Percentiles rank a stretch among this genome's conserved stretches.
These are phyloP conservation scores for Apodemia mormo DNA, from an alignment of 2,888 invertebrate genomes.

Conservation along the genomic window DNA sequence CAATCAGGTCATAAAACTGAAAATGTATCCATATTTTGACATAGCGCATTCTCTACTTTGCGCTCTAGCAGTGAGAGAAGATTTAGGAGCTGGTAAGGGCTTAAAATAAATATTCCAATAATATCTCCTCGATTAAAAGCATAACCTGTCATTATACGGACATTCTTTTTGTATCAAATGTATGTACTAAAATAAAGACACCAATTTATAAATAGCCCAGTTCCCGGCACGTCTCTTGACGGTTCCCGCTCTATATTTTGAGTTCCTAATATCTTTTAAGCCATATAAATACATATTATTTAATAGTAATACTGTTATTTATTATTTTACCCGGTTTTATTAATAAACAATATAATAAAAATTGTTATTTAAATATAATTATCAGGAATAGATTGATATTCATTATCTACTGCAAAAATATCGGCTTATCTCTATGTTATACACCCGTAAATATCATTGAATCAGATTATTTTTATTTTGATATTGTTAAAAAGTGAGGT, in stretches of 20 bases:
- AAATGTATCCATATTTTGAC: conserved; percentile 99
- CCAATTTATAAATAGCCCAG: conserved; percentile 71
- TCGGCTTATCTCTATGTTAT: neutral
- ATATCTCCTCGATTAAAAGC: conserved; percentile 29
- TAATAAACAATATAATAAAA: neutral
- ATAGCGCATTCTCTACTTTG: conserved; percentile 97
- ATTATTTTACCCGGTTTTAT: neutral
- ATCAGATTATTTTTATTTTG: conserved; percentile 2
- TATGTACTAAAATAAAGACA: conserved; percentile 68
- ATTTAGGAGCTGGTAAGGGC: conserved; percentile 92
- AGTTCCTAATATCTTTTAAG: neutral
- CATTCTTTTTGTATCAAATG: conserved; percentile 32
- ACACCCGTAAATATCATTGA: too few species aligned
- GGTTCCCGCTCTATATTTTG: conserved; percentile 9
- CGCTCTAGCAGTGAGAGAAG: conserved; percentile 97
- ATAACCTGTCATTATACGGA: conserved; percentile 2
- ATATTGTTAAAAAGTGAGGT: conserved; percentile 31
- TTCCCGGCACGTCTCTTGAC: conserved; percentile 49
- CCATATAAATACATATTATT: neutral
- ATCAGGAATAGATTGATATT: neutral
- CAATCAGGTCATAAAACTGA: conserved; percentile 98
- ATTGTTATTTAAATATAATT: neutral
- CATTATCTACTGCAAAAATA: neutral
- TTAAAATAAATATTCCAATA: conserved; percentile 48
- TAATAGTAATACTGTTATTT: neutral